phyloP scores from a whole-genome alignment of 2,113 vertebrate species.

The Microtus oregoni region DNA sequence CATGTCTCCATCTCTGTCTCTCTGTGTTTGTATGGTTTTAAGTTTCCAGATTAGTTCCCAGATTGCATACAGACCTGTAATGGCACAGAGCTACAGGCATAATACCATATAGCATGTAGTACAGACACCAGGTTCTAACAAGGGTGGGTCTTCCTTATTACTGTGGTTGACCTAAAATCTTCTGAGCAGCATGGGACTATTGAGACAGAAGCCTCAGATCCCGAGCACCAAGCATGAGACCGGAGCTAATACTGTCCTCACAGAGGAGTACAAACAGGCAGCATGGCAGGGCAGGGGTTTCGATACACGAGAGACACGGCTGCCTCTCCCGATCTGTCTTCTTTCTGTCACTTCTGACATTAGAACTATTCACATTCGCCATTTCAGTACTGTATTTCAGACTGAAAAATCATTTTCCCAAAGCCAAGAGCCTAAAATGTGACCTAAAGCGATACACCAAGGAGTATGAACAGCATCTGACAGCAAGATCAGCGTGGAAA shows the following conservation, averaged over 20 bases:
- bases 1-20: too few relatives aligned
- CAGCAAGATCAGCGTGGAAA: background rate
- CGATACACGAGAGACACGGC: too few relatives aligned
- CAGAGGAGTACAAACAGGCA: background rate
- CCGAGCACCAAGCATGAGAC: background rate
- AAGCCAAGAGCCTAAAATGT: background rate
- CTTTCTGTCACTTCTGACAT: background rate
- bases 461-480: slow-evolving; percentile 90
- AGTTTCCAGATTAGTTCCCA: too few relatives aligned
- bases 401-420: background rate
- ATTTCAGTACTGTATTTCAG: background rate
- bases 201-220: background rate
- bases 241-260: background rate
- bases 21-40: too few relatives aligned
- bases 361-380: background rate
- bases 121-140: too few relatives aligned
- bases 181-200: background rate
- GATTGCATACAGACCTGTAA: too few relatives aligned
- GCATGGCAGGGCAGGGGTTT: background rate
- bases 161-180: background rate
- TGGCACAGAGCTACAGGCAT: too few relatives aligned
- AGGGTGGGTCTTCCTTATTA: background rate
- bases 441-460: slow-evolving; percentile 83
- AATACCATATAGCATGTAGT: too few relatives aligned
- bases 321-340: background rate